A percentile compares a stretch with the other conserved stretches of the same genome.
These are phyloP conservation scores for Huso huso DNA, from an alignment of 2,797 vertebrate species.

Conservation along the genomic window DNA sequence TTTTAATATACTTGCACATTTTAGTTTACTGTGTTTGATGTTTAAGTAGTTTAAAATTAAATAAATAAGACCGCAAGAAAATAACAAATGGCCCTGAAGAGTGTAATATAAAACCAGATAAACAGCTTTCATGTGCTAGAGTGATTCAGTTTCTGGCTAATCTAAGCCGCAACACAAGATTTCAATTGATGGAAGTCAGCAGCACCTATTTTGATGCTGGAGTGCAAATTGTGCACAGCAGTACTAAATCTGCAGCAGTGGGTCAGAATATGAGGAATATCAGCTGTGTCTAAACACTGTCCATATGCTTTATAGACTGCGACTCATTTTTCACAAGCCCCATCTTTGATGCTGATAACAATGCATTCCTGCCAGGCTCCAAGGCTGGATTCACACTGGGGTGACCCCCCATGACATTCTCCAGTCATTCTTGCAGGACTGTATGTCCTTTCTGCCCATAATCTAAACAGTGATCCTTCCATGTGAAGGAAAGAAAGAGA, in stretches of 20 bases:
- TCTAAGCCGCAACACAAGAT: background rate
- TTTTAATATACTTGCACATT: background rate
- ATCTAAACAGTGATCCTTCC: conserved; percentile 54
- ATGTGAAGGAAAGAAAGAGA: conserved; percentile 54
- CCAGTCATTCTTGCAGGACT: conserved; percentile 56
- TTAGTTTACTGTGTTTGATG: background rate
- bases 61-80: background rate
- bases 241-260: conserved; percentile 2
- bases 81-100: background rate
- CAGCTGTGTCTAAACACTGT: conserved; percentile 5
- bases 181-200: background rate
- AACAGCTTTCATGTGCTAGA: background rate
- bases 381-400: conserved; percentile 33
- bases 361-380: conserved; percentile 44
- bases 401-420: conserved; percentile 83
- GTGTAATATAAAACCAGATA: background rate
- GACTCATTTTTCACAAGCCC: conserved; percentile 38
- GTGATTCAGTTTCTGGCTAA: background rate
- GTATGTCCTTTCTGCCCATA: conserved; percentile 36
- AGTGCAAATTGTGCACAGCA: background rate
- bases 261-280: background rate
- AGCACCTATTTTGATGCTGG: background rate
- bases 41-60: background rate
- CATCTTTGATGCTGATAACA: conserved; percentile 25
- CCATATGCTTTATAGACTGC: conserved; percentile 26